Conservation (phyloP, 2,888 invertebrate species). For the Corythucha ciliata region DNA sequence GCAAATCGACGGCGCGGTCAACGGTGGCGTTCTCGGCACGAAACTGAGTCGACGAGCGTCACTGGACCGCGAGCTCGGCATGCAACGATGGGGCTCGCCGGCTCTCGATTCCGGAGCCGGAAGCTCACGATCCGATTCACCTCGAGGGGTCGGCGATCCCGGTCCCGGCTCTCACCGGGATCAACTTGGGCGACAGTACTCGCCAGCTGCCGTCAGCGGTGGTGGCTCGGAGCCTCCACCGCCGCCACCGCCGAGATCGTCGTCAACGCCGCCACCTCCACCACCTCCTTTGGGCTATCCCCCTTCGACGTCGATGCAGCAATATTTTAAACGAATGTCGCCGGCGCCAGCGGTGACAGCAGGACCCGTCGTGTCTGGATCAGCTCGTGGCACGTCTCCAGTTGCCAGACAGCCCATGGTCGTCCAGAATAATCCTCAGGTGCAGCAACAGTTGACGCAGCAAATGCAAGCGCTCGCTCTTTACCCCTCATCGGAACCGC, state of each 20-base stretch:
- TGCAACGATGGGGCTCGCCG: conserved; percentile 58
- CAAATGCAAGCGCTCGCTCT: conserved; percentile 79
- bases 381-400: conserved; percentile 62
- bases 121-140: conserved; percentile 81
- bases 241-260: conserved; percentile 64
- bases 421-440: conserved; percentile 63
- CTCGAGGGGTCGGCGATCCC: conserved; percentile 53
- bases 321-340: conserved; percentile 66
- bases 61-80: conserved; percentile 69
- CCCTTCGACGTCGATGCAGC: conserved; percentile 50
- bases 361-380: conserved; percentile 46
- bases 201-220: conserved; percentile 50
- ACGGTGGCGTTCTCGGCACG: conserved; percentile 27
- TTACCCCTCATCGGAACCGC: conserved; percentile 59
- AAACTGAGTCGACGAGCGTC: conserved; percentile 81
- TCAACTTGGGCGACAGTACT: conserved; percentile 54
- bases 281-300: conserved; percentile 51
- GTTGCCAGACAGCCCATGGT: conserved; percentile 66
- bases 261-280: conserved; percentile 50
- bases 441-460: conserved; percentile 76
- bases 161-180: conserved; percentile 35
- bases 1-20: conserved; percentile 16
- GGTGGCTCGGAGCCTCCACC: conserved; percentile 55
- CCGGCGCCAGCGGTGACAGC: conserved; percentile 45
- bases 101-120: conserved; percentile 77